Percentiles rank a stretch among this genome's conserved stretches.
These are phyloP conservation scores for Falco cherrug DNA, from an alignment of 2,797 vertebrate genomes.

Conservation along the genomic window DNA sequence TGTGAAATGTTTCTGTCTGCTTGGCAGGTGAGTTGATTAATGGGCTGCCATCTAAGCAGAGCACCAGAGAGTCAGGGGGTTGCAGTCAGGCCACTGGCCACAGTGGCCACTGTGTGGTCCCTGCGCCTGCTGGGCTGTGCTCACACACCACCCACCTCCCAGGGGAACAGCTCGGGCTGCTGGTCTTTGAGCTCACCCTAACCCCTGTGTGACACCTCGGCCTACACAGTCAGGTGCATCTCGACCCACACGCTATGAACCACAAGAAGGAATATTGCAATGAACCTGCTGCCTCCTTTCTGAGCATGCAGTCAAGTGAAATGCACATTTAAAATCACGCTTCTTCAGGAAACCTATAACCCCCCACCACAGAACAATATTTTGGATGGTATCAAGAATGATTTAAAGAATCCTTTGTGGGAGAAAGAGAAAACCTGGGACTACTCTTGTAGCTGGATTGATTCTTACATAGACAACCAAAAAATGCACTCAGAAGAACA, in stretches of 20 bases:
- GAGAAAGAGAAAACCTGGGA: neutral
- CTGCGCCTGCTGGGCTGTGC: neutral
- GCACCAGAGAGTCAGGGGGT: neutral
- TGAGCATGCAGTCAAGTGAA: neutral
- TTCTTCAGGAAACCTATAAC: neutral
- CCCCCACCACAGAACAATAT: neutral
- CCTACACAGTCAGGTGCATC: rapidly evolving
- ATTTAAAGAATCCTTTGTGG: neutral
- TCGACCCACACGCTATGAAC: neutral
- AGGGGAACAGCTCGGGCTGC: neutral
- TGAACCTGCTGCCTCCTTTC: neutral
- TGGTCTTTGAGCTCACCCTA: neutral
- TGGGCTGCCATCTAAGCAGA: rapidly evolving
- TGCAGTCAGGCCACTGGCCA: neutral
- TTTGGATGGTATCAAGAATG: neutral
- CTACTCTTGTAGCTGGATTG: neutral
- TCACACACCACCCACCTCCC: rapidly evolving
- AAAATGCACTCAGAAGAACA: neutral
- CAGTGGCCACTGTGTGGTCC: too few species aligned
- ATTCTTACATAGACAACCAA: neutral
- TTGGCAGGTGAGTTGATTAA: neutral
- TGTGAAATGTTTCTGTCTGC: neutral
- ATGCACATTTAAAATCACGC: neutral
- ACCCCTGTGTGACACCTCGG: neutral
- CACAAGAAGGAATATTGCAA: neutral